Evolutionary conservation across 2,113 vertebrate species (phyloP).

Genomic region (Pseudopipra pipra): DNA sequence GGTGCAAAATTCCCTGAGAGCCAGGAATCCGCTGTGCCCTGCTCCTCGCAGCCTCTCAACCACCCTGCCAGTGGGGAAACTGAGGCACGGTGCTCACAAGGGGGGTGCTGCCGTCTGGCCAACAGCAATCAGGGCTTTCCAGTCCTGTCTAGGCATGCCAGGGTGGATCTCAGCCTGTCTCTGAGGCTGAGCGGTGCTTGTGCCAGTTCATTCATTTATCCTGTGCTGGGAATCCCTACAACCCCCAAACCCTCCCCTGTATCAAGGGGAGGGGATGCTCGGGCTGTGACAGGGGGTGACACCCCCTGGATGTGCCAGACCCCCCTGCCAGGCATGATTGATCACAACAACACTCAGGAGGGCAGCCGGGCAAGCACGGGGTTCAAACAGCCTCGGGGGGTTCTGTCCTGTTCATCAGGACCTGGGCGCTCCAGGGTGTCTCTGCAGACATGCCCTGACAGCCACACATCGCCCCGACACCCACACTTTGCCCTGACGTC

Average conservation of each 20-base stretch:
- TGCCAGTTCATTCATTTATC: not conserved
- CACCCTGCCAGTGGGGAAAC: not conserved
- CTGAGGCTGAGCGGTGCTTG: not conserved
- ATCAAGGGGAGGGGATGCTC: not conserved
- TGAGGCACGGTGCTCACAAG: accelerated
- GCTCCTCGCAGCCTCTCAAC: not conserved
- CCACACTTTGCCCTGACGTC: not conserved
- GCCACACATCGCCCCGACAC: too few species aligned
- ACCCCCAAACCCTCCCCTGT: not conserved
- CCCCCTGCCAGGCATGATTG: not conserved
- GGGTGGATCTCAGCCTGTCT: not conserved
- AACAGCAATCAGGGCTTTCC: not conserved
- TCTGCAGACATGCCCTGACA: not conserved
- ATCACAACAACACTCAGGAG: not conserved
- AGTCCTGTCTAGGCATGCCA: not conserved
- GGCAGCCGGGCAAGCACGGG: not conserved
- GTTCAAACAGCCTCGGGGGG: not conserved
- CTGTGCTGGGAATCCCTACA: accelerated
- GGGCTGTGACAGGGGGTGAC: not conserved
- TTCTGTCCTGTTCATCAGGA: accelerated
- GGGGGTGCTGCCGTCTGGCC: not conserved
- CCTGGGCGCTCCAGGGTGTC: not conserved
- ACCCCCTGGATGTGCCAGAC: not conserved
- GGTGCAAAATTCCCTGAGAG: not conserved
- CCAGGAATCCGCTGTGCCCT: not conserved